Evolutionary conservation across 1,140 invertebrate genomes (phyloP), one percentile per base, ranked within the genome.

Genomic region (Streblospio benedicti): DNA sequence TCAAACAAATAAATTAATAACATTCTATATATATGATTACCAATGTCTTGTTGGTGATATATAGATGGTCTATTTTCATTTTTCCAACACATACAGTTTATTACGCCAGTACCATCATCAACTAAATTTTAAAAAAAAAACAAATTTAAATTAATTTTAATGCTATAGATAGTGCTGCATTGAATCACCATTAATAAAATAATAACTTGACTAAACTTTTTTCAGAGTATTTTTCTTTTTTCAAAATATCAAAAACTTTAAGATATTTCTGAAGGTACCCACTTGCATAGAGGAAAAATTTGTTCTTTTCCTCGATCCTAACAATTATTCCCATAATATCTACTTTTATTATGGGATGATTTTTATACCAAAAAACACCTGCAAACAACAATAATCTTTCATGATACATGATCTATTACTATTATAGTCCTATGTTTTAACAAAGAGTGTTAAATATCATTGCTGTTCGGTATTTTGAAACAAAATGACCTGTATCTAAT

Each of bases 61-160:
- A n/a, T n/a, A n/a, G n/a, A n/a, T n/a, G n/a, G n/a, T n/a, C n/a
- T n/a, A n/a, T n/a, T n/a, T n/a, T n/a, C n/a, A n/a, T n/a, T n/a
- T n/a, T n/a, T 12, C 45, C 45, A 47, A 28, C 30, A 47, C n/a
- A n/a, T 2, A 18, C 45, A 47, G 2, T 18, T 47, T 0, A 47
- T n/a, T 28, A 47, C 45, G 12, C 45, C 45, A 14, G 45, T 47
- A 18, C 45, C 45, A 47, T 47, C 45, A n/a, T 47, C 45, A 23
- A 47, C 45, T 47, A 28, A 47, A 18, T 20, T 20, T 23, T 20
- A 20, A 2, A 14, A 4, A 47, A n/a, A 47, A n/a, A 14, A 20
- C 43, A 44, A 4, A 18, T 3, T 18, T 23, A 44, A 44, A 23
- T 44, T 4, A 44, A 41, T 12, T 41, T 12, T 41, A n/a, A 41